Conservation (phyloP, 2,797 vertebrate genomes). For the Hephaestus fuliginosus region DNA sequence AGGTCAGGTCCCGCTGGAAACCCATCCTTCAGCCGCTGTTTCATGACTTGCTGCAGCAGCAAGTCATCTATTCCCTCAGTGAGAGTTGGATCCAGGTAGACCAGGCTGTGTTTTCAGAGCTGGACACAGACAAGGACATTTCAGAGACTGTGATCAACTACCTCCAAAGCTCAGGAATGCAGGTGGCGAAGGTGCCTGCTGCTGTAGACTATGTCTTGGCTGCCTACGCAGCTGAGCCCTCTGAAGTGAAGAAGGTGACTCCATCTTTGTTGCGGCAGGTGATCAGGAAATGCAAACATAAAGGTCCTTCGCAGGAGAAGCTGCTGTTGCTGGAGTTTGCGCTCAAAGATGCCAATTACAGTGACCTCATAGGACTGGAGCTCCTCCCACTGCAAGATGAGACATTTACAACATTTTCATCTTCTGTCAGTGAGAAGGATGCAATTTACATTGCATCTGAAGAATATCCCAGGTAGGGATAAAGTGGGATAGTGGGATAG, state of each 20-base stretch:
- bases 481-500: not conserved
- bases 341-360: slow-evolving; percentile 92
- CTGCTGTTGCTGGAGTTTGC: slow-evolving; percentile 93
- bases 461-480: slow-evolving; percentile 93
- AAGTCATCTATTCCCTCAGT: slow-evolving; percentile 90
- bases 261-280: slow-evolving; percentile 91
- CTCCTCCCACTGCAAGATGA: slow-evolving; percentile 94
- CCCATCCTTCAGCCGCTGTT: slow-evolving; percentile 93
- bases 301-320: slow-evolving; percentile 88
- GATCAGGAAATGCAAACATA: slow-evolving; percentile 90
- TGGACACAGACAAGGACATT: slow-evolving; percentile 87
- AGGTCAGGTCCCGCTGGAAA: slow-evolving; percentile 91
- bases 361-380: slow-evolving; percentile 95
- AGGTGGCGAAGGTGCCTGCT: slow-evolving; percentile 90
- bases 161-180: slow-evolving; percentile 95
- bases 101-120: slow-evolving; percentile 92
- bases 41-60: slow-evolving; percentile 89
- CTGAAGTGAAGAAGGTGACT: slow-evolving; percentile 90
- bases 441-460: slow-evolving; percentile 93
- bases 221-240: slow-evolving; percentile 70
- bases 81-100: slow-evolving; percentile 91
- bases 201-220: slow-evolving; percentile 88
- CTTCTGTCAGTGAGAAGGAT: slow-evolving; percentile 94
- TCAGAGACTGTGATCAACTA: slow-evolving; percentile 92
- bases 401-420: slow-evolving; percentile 92